Evolutionary conservation across 2,797 vertebrate species (phyloP), one percentile per base, ranked within the genome.

Genomic region (Sarcophilus harrisii): DNA sequence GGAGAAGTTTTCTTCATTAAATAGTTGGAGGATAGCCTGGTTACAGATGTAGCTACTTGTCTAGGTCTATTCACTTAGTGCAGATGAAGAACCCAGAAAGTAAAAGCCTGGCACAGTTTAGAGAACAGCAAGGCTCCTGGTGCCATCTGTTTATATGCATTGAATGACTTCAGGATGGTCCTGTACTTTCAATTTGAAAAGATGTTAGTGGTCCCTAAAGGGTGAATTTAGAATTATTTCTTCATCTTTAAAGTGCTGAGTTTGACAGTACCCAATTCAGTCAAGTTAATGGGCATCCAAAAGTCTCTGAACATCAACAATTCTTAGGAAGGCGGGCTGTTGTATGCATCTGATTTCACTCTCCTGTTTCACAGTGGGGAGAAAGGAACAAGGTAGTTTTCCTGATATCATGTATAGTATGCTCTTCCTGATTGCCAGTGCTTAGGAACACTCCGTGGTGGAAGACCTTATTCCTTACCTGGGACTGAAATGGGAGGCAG

Each of bases 21-120:
- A 49, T 0, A 11, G 45, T 32, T 55, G 0, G 0, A 18, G 3
- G 0, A 27, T 29, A 52, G 45, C 54, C 0, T 2, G 87, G 4
- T 55, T 38, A 45, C 57, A 28, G 1, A 1, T 0, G 10, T 49
- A n/a, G 52, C 45, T 0, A 16, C 94, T 32, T 91, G 12, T 0
- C 0, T 24, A 45, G 52, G 11, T 49, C 90, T 52, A 32, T 14
- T 90, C 57, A 27, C 90, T 38, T 28, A 55, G 30, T 4, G 0
- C 30, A 1, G 45, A 14, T 5, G n/a, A 12, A 49, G 32, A 32
- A 2, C 0, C 30, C 57, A 14, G 9, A n/a, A 32, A 21, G 12
- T 87, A 10, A 90, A 24, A 14, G 0, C 6, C n/a, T 54, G 90
- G 60, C 38, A 58, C 73, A 58, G 81, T 0, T 11, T 1, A 11